Conservation (phyloP, 1,140 invertebrate genomes). For the Colletes latitarsis region DNA sequence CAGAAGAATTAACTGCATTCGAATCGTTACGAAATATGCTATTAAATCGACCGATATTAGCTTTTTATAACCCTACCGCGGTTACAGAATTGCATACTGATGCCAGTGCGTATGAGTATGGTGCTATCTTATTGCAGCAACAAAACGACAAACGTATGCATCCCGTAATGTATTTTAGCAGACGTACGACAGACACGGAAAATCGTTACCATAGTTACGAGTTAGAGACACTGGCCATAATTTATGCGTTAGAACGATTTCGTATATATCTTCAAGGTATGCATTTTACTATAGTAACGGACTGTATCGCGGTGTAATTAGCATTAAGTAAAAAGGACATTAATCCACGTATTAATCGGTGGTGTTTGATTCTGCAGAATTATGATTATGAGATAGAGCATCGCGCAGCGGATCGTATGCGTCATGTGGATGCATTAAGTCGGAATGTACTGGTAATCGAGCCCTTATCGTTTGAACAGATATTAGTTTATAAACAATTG, state of each 20-base stretch:
- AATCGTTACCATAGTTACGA: constrained; percentile 11
- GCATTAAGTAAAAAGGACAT: background rate
- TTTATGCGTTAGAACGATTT: constrained; percentile 52
- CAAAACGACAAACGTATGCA: background rate
- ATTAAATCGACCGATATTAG: background rate
- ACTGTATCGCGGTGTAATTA: background rate
- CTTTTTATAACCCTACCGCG: background rate
- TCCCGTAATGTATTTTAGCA: background rate
- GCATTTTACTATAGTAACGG: background rate
- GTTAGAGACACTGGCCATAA: constrained; percentile 58
- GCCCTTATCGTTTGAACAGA: background rate
- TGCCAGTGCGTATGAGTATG: background rate
- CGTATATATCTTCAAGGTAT: constrained; percentile 59
- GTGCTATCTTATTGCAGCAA: background rate
- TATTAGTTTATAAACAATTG: background rate
- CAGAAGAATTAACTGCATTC: background rate
- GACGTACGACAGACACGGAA: background rate
- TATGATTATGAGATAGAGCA: constrained; percentile 1
- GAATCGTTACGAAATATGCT: background rate
- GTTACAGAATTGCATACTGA: background rate
- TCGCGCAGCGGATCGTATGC: background rate
- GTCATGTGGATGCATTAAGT: background rate
- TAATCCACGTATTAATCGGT: constrained; percentile 3
- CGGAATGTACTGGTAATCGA: background rate
- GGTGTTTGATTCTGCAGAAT: constrained; percentile 1